Evolutionary conservation across 2,888 invertebrate species (phyloP).

Genomic region (Trilocha varians): DNA sequence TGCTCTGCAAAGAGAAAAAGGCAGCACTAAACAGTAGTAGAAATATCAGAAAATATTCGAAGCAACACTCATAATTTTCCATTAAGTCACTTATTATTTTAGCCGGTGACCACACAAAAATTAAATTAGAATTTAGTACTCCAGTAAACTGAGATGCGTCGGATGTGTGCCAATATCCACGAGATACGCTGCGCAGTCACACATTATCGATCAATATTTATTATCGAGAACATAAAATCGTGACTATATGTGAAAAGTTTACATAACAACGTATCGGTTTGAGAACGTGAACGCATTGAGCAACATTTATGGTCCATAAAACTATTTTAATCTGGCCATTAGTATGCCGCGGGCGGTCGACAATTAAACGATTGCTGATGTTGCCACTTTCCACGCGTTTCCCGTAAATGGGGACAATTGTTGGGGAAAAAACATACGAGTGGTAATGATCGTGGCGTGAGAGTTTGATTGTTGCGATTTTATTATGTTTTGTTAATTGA

Average conservation of each 20-base stretch:
- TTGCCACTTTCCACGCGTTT: constrained; percentile 25
- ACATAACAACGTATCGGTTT: constrained; percentile 4
- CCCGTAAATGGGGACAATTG: constrained; percentile 19
- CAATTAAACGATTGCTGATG: constrained; percentile 46
- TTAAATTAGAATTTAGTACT: no score
- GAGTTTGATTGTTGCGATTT: background rate
- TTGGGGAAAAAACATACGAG: constrained; percentile 2
- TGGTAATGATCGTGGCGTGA: background rate
- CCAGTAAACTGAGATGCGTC: no score
- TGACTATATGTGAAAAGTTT: background rate
- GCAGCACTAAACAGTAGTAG: no score
- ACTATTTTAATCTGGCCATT: constrained; percentile 61
- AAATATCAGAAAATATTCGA: no score
- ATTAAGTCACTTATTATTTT: no score
- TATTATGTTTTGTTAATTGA: no score
- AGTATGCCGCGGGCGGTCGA: constrained; percentile 52
- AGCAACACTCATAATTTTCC: no score
- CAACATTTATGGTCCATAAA: constrained; percentile 55
- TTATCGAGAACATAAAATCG: background rate
- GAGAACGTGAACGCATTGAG: constrained; percentile 6
- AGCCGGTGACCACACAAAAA: no score
- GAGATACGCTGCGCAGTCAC: no score
- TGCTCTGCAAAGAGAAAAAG: no score
- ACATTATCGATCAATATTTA: background rate
- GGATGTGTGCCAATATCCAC: no score